These are phyloP conservation scores for Anguilla marmorata DNA, from an alignment of 2,797 vertebrate genomes.

Conservation along the genomic window DNA sequence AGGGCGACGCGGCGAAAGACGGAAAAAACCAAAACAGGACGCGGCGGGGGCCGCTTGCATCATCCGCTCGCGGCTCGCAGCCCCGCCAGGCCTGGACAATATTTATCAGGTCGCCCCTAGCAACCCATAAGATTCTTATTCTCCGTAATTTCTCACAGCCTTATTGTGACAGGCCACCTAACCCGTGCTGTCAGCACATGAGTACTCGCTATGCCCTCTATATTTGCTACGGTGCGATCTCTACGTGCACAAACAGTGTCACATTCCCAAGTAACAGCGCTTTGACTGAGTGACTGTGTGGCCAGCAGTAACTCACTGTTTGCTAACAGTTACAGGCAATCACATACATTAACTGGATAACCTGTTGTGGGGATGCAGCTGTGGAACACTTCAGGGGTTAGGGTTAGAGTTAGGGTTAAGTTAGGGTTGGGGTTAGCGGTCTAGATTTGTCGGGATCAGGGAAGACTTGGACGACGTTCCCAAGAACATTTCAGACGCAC, in stretches of 20 bases:
- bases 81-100: slow-evolving; percentile 21
- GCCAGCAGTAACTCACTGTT: neutral
- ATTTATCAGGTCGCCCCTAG: slow-evolving; percentile 35
- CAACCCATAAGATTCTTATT: neutral
- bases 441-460: neutral
- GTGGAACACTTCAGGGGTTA: neutral
- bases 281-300: neutral
- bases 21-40: slow-evolving; percentile 45
- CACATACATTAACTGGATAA: neutral
- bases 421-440: neutral
- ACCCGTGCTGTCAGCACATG: neutral
- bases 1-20: no score
- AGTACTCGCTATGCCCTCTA: neutral
- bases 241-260: neutral
- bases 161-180: neutral
- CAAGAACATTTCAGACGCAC: neutral
- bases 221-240: neutral
- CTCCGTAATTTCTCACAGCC: slow-evolving; percentile 25
- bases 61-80: slow-evolving; percentile 28
- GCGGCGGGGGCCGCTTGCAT: slow-evolving; percentile 51
- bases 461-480: neutral
- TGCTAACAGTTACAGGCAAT: neutral
- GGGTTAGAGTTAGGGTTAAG: neutral
- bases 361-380: neutral
- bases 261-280: neutral